phyloP scores from a whole-genome alignment of 2,113 vertebrate genomes.

The Larimichthys polyactis region DNA sequence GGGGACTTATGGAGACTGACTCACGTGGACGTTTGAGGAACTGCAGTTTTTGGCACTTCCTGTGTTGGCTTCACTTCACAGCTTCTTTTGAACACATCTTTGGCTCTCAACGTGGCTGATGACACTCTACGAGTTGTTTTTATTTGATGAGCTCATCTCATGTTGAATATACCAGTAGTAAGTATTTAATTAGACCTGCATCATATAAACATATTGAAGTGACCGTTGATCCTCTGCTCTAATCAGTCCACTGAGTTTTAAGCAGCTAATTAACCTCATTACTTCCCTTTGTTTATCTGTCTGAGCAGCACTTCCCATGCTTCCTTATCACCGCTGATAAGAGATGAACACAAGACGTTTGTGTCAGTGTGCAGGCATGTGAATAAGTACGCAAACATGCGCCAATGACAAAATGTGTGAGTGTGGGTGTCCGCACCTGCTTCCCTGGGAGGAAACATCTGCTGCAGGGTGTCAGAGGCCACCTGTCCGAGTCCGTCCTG shows the following conservation, averaged over 20 bases:
- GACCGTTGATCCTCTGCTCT: not conserved
- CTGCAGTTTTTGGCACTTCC: too few species aligned
- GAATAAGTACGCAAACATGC: constrained; percentile 42
- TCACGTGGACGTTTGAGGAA: too few species aligned
- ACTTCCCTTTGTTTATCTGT: constrained; percentile 26
- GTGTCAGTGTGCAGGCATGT: constrained; percentile 36
- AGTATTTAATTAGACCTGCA: too few species aligned
- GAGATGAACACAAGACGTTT: constrained; percentile 34
- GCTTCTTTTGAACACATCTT: too few species aligned
- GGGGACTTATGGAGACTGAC: too few species aligned
- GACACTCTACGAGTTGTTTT: not conserved
- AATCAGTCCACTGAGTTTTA: not conserved
- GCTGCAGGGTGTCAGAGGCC: constrained; percentile 72
- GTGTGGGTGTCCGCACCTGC: constrained; percentile 68
- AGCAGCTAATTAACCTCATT: constrained; percentile 24
- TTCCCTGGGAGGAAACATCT: constrained; percentile 74
- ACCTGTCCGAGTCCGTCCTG: constrained; percentile 65
- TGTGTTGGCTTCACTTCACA: too few species aligned
- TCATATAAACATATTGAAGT: not conserved
- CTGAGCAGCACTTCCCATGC: not conserved
- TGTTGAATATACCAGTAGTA: too few species aligned
- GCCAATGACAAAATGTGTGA: constrained; percentile 15
- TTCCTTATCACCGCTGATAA: constrained; percentile 60
- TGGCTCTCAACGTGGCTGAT: too few species aligned
- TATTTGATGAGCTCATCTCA: not conserved